Base-by-base conservation (phyloP, 1,140 invertebrate species). In the Drosophila orena region DNA sequence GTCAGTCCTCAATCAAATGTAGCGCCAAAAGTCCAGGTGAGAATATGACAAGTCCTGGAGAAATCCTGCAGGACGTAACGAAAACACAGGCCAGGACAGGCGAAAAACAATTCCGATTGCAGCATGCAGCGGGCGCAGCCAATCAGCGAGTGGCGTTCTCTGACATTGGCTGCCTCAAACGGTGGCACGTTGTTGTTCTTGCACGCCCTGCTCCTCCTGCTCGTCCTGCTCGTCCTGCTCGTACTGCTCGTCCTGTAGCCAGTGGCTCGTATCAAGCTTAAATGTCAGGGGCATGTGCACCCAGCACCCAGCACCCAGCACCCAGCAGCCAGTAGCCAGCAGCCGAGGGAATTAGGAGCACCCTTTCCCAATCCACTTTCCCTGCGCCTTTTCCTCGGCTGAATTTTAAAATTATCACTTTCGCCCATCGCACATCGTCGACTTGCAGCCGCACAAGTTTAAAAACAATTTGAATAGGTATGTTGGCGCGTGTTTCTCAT, bases 271-370 rank as follows among this genome's bases (percentile, higher is more conserved):
- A 68, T 54, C 34, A 60, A 72, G 71, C 73, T 83, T 89, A 88
- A 88, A 88, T 88, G 83, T 88, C 83, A 88, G 83, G 83, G 83
- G 83, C 83, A 88, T 88, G 74, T 86, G 81, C 64, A 75, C 62
- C 81, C 46, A 47, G 46, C 43, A 75, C 62, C 81, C 46, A 47
- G 46, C 43, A 58, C 56, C 81, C 46, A 50, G n/a, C n/a, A n/a
- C n/a, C n/a, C n/a, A n/a, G 81, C 64, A 75, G 59, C 81, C 46
- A 47, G 46, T 38, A 75, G 59, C 81, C 46, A 47, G 49, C 44
- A 55, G 55, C 70, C 74, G 35, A 68, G 43, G 64, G 52, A 47
- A 57, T 57, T 56, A 62, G 40, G 58, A 77, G 43, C 54, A 47
- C 58, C 49, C 15, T 57, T 75, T 42, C 22, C 24, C 53, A 24